Conservation (phyloP, 1,140 invertebrate genomes). For the Thaumatotibia leucotreta region DNA sequence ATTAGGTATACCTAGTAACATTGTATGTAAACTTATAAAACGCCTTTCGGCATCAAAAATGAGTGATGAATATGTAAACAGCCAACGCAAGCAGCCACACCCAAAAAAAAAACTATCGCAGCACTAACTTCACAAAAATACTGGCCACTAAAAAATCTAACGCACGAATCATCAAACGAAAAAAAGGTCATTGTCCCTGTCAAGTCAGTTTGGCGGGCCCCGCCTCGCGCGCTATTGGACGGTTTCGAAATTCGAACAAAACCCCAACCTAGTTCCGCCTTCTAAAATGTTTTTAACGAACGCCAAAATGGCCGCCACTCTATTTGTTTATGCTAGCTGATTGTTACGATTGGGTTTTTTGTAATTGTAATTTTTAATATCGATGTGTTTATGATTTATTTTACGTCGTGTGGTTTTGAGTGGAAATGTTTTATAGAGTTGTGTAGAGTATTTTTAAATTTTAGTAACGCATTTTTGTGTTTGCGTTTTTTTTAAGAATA, state of each 20-base stretch:
- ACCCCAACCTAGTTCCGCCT: constrained; percentile 73
- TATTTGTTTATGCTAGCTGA: constrained; percentile 34
- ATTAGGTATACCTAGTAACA: too few relatives aligned
- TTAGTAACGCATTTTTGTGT: too few relatives aligned
- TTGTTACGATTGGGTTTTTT: background rate
- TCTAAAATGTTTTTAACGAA: constrained; percentile 74
- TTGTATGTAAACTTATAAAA: too few relatives aligned
- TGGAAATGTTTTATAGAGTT: too few relatives aligned
- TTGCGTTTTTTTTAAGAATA: too few relatives aligned
- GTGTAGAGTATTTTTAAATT: too few relatives aligned
- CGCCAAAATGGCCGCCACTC: constrained; percentile 63
- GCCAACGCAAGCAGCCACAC: background rate
- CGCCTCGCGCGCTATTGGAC: constrained; percentile 70
- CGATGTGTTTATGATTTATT: background rate
- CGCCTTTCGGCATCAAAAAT: too few relatives aligned
- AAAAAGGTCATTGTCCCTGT: constrained; percentile 64
- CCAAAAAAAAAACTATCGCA: background rate
- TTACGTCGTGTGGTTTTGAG: background rate
- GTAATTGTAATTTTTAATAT: background rate
- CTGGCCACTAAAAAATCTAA: constrained; percentile 27
- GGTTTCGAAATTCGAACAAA: constrained; percentile 70
- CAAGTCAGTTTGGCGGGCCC: constrained; percentile 70
- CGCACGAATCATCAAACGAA: constrained; percentile 21
- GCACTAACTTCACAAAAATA: constrained; percentile 19
- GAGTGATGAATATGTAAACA: background rate